A percentile compares a stretch with the other conserved stretches of the same genome.
phyloP scores from a whole-genome alignment of 2,113 vertebrate species.

The Halcyon malimbica region DNA sequence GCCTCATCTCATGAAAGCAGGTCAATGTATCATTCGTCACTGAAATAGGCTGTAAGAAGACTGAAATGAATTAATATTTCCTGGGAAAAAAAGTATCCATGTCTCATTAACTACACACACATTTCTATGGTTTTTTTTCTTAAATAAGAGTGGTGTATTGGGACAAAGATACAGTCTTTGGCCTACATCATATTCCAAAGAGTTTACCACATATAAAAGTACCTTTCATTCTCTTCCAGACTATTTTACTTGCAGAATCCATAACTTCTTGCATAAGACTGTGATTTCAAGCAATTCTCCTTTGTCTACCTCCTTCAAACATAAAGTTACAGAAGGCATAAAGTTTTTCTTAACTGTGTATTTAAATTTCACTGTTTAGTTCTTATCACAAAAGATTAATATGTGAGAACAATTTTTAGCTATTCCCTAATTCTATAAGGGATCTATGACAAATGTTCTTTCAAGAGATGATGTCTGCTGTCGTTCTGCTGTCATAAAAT shows the following conservation, averaged over 20 bases:
- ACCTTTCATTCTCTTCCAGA: background rate
- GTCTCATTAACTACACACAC: no score
- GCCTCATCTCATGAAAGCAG: no score
- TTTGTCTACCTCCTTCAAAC: background rate
- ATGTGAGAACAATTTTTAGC: background rate
- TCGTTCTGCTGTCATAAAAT: background rate
- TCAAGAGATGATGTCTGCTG: slow-evolving; percentile 5
- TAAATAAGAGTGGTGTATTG: background rate
- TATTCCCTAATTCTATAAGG: background rate
- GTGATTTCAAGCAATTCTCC: slow-evolving; percentile 11
- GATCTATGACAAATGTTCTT: slow-evolving; percentile 21
- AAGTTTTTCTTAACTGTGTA: background rate
- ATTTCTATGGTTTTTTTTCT: background rate
- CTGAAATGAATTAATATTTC: no score
- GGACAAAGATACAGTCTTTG: background rate
- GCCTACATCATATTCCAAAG: background rate
- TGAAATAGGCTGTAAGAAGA: no score
- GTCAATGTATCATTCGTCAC: no score
- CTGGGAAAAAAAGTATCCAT: no score
- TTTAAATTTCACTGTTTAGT: slow-evolving; percentile 15
- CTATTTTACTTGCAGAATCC: background rate
- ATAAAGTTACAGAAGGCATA: background rate
- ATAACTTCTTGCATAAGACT: background rate
- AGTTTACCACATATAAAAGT: background rate
- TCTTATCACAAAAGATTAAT: slow-evolving; percentile 21